A percentile compares a stretch with the other conserved stretches of the same genome.
phyloP scores from a whole-genome alignment of 2,797 vertebrate species.

The Lepilemur septentrionalis region DNA sequence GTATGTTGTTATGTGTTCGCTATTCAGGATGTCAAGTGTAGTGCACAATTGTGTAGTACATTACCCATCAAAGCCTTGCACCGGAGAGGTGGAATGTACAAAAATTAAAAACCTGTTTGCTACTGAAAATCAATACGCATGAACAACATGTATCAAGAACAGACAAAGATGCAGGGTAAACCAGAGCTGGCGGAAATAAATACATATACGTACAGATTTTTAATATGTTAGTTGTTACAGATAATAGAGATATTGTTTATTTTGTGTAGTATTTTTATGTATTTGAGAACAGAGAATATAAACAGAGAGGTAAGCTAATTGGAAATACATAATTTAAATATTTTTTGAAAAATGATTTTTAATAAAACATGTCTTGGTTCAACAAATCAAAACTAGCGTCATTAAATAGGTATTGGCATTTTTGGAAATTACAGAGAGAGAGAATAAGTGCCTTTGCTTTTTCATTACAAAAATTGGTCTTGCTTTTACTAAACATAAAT shows the following conservation, averaged over 20 bases:
- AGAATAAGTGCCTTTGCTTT: not conserved
- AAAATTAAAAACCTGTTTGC: constrained; percentile 78
- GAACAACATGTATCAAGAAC: constrained; percentile 77
- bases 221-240: constrained; percentile 67
- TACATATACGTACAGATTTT: constrained; percentile 57
- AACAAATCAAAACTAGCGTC: not conserved
- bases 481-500: not conserved
- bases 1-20: constrained; percentile 68
- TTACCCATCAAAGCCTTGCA: constrained; percentile 70
- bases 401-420: not conserved
- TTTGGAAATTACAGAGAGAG: not conserved
- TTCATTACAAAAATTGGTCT: not conserved
- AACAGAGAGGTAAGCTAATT: not conserved
- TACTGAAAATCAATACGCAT: constrained; percentile 75
- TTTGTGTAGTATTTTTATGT: constrained; percentile 55
- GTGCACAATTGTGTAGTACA: constrained; percentile 64
- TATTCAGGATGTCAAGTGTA: constrained; percentile 68
- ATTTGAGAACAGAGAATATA: constrained; percentile 48
- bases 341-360: not conserved
- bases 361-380: not conserved
- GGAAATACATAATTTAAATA: constrained; percentile 55
- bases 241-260: constrained; percentile 29
- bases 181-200: constrained; percentile 55
- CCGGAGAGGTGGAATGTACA: constrained; percentile 44
- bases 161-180: constrained; percentile 68